Conservation (phyloP, 2,113 vertebrate genomes). For the Phaethornis superciliosus region DNA sequence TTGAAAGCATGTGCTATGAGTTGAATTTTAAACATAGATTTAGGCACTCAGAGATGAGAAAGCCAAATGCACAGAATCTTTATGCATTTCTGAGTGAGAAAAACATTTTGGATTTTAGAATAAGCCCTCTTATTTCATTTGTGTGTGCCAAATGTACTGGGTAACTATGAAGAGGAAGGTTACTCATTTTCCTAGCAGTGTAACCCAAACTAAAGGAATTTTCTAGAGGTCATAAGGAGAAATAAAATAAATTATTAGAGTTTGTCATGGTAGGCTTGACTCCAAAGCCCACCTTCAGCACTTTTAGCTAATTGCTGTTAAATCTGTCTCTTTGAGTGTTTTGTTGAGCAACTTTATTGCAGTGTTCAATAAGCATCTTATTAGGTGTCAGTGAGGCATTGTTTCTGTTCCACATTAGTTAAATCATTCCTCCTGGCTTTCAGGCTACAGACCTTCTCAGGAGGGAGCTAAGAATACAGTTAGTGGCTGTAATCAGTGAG, state of each 20-base stretch:
- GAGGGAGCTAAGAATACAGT: not conserved
- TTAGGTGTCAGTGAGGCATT: not conserved
- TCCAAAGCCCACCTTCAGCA: not conserved
- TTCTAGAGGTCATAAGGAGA: not conserved
- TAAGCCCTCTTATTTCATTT: not conserved
- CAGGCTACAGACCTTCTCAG: not conserved
- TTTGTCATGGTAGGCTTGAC: not conserved
- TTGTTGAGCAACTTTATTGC: not conserved
- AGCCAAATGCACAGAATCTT: not conserved
- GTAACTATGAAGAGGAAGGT: not conserved
- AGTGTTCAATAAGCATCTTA: too few relatives aligned
- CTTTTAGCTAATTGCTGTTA: not conserved
- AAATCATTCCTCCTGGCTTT: not conserved
- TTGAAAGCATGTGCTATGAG: not conserved
- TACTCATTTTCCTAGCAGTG: not conserved
- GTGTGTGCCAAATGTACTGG: not conserved
- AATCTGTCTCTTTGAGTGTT: accelerated
- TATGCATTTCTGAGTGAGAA: not conserved
- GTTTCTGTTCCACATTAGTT: not conserved
- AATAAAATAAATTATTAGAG: not conserved
- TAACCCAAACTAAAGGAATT: not conserved
- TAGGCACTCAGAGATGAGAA: not conserved
- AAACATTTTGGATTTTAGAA: not conserved
- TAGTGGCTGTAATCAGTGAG: not conserved
- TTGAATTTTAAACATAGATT: not conserved